Evolutionary conservation across 2,113 vertebrate species (phyloP), one percentile per base, ranked within the genome.

Genomic region (Psophia crepitans): DNA sequence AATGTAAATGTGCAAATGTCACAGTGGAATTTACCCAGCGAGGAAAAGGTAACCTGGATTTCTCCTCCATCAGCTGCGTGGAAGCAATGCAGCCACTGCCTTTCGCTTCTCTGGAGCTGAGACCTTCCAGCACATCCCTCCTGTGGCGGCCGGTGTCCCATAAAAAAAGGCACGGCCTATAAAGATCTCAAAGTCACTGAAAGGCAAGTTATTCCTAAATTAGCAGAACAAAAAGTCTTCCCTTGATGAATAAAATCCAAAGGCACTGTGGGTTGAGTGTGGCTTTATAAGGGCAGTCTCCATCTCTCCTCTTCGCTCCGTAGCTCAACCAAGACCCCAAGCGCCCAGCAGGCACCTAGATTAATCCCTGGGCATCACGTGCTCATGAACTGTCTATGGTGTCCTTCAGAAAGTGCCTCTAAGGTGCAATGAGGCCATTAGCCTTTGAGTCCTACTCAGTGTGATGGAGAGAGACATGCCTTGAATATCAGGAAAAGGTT

Each of bases 41-140:
- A 91, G 80, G 81, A 54, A 91, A 89, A 81, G 14, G n/a, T 75
- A 92, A 89, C 84, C 33, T 78, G 95, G 60, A 60, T 94, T 91
- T 91, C 69, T 81, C 16, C 56, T 54, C 46, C 1, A 3, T 22
- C 8, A 3, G 48, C 8, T 35, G 64, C 9, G 6, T 13, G 37
- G 73, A 75, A 64, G 58, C 3, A 0, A 33, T 14, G 43, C 33
- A 12, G 48, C 27, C 37, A 15, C 69, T 35, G 41, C 54, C 43
- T 73, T 63, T 54, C 53, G 63, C 54, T 64, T 44, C 24, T 35
- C 71, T 83, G 71, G n/a, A 92, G 79, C 54, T 46, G 27, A 88
- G 49, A 76, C 11, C 44, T 92, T 56, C 49, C 66, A 58, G 87
- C 53, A 68, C 48, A 71, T 43, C 73, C 35, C 75, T 86, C 66